A percentile compares a stretch with the other conserved stretches of the same genome.
Conservation (phyloP, 2,113 vertebrate species). For the Noctilio leporinus region DNA sequence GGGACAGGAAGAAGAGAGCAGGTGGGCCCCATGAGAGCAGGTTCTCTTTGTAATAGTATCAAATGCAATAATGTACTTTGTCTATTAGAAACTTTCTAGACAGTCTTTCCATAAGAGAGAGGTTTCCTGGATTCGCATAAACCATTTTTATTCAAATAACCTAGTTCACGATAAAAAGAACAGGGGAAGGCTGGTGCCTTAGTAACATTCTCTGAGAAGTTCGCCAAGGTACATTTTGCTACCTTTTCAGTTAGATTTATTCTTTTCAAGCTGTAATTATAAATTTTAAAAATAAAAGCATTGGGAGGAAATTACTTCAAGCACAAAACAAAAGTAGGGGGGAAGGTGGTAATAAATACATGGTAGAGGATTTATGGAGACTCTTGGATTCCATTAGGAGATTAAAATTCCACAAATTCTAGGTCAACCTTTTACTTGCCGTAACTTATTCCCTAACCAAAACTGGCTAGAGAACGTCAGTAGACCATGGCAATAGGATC, state of each 20-base stretch:
- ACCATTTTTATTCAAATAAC: background rate
- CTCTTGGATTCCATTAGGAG: slow-evolving; percentile 22
- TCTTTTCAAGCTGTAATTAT: background rate
- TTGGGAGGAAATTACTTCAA: background rate
- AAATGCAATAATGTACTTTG: background rate
- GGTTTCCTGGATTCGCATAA: background rate
- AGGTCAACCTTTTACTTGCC: slow-evolving; percentile 5
- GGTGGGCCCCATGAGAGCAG: background rate
- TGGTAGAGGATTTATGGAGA: slow-evolving; percentile 17
- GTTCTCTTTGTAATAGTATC: background rate
- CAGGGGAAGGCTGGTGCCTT: background rate
- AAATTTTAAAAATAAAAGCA: background rate
- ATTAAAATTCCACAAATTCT: slow-evolving; percentile 57
- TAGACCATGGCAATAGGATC: background rate
- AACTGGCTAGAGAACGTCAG: background rate
- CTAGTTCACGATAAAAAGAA: background rate
- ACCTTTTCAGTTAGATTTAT: background rate
- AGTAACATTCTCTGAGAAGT: background rate
- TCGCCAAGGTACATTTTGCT: background rate
- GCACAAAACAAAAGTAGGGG: background rate
- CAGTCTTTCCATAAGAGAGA: background rate
- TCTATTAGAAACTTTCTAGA: background rate
- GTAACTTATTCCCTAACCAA: background rate
- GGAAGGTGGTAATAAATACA: slow-evolving; percentile 29
- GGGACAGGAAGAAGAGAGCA: background rate